Evolutionary conservation across 2,113 vertebrate species (phyloP).

Genomic region (Psettodes erumei): DNA sequence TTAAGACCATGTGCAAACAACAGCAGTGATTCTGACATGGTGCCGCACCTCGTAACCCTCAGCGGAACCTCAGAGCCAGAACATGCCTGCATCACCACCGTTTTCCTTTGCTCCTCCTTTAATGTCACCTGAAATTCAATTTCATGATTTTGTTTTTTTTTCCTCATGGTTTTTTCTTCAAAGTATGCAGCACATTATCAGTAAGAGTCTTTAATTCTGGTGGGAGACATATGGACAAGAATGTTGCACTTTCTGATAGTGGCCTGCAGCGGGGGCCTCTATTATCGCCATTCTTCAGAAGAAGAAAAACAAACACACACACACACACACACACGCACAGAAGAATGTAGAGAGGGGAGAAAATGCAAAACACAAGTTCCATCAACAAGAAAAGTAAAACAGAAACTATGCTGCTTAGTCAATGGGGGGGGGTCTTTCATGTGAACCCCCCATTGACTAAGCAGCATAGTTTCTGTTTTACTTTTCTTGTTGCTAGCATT

Average conservation of each 20-base stretch:
- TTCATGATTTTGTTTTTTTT: not conserved
- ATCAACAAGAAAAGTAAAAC: constrained; percentile 64
- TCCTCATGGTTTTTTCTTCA: constrained; percentile 10
- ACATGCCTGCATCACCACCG: constrained; percentile 1
- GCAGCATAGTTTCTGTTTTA: constrained; percentile 67
- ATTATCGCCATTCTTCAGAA: constrained; percentile 40
- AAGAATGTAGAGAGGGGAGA: constrained; percentile 71
- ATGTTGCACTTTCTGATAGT: constrained; percentile 55
- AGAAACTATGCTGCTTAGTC: constrained; percentile 63
- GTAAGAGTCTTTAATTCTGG: constrained; percentile 32
- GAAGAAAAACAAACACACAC: constrained; percentile 27
- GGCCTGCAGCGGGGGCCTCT: constrained; percentile 43
- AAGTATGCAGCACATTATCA: constrained; percentile 17
- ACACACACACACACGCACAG: not conserved
- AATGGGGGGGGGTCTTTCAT: no score
- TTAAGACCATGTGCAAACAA: constrained; percentile 59
- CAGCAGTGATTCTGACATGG: constrained; percentile 54
- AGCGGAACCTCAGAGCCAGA: not conserved
- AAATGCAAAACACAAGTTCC: constrained; percentile 79
- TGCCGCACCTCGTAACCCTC: constrained; percentile 28
- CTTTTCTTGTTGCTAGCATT: constrained; percentile 59
- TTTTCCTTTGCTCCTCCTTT: not conserved
- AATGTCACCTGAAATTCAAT: not conserved
- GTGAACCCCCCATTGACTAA: constrained; percentile 65
- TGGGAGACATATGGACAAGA: constrained; percentile 45